Conservation (phyloP, 2,888 invertebrate species). For the Apomyelois bistriatella region DNA sequence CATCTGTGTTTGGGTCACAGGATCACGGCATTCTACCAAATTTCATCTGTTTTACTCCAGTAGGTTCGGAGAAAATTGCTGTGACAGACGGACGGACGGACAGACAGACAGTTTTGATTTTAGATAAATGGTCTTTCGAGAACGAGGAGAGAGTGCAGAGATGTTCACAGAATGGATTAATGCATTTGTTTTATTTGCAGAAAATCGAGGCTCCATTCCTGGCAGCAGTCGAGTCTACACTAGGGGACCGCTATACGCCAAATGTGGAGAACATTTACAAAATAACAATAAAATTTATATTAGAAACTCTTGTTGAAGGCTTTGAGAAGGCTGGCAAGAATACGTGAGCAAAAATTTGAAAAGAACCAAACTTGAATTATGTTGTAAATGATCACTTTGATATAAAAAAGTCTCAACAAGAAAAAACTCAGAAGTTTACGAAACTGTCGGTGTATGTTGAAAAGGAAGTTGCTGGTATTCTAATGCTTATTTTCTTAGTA, state of each 20-base stretch:
- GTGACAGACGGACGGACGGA: too few species aligned
- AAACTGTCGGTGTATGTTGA: neutral
- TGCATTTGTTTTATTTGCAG: constrained; percentile 70
- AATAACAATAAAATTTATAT: constrained; percentile 93
- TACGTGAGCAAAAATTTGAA: constrained; percentile 42
- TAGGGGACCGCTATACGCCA: constrained; percentile 93
- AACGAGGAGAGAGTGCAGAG: too few species aligned
- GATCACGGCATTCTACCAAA: too few species aligned
- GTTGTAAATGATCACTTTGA: neutral
- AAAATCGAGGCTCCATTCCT: constrained; percentile 95
- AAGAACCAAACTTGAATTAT: constrained; percentile 17
- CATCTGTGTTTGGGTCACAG: too few species aligned
- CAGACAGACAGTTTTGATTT: too few species aligned
- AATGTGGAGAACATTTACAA: constrained; percentile 95
- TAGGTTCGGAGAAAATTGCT: too few species aligned
- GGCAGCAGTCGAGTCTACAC: constrained; percentile 90
- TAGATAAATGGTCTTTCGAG: too few species aligned
- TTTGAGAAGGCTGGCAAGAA: constrained; percentile 79
- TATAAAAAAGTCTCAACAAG: neutral
- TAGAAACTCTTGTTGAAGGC: constrained; percentile 91
- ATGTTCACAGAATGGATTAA: neutral
- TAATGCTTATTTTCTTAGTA: too few species aligned
- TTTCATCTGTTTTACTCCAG: too few species aligned
- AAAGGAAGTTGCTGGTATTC: neutral
- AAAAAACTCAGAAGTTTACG: neutral